These are phyloP conservation scores for Hestina assimilis DNA, from an alignment of 1,140 invertebrate genomes.

Conservation along the genomic window DNA sequence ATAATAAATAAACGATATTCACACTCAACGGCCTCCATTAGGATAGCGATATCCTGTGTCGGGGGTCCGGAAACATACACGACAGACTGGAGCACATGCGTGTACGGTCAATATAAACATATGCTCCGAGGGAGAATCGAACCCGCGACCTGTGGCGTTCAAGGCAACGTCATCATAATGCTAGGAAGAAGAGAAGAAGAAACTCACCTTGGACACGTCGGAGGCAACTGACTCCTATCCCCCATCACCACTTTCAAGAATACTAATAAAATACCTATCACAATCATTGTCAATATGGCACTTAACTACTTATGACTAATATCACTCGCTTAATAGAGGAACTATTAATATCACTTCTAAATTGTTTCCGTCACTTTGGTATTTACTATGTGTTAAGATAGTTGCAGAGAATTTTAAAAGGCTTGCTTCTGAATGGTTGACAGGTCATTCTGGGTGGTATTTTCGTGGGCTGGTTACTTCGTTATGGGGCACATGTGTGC, in stretches of 20 bases:
- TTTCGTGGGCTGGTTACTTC: constrained; percentile 3
- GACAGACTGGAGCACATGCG: too few relatives aligned
- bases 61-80: too few relatives aligned
- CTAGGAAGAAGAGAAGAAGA: constrained; percentile 7
- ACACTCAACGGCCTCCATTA: too few relatives aligned
- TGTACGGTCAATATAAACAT: too few relatives aligned
- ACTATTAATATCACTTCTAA: constrained; percentile 43
- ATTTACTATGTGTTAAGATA: constrained; percentile 59
- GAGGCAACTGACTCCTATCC: constrained; percentile 54
- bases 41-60: too few relatives aligned
- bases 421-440: constrained; percentile 49
- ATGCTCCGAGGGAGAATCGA: too few relatives aligned
- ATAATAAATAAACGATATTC: too few relatives aligned
- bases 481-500: constrained; percentile 24
- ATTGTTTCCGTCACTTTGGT: constrained; percentile 18
- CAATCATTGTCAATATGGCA: constrained; percentile 52
- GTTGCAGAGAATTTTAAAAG: constrained; percentile 52
- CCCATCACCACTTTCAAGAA: constrained; percentile 37
- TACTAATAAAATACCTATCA: constrained; percentile 38
- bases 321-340: constrained; percentile 60
- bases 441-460: constrained; percentile 47
- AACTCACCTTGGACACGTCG: constrained; percentile 65
- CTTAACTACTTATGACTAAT: constrained; percentile 56
- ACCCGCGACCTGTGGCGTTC: too few relatives aligned
- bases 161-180: too few relatives aligned